Conservation (phyloP, 2,113 vertebrate genomes). For the Poicephalus meyeri region DNA sequence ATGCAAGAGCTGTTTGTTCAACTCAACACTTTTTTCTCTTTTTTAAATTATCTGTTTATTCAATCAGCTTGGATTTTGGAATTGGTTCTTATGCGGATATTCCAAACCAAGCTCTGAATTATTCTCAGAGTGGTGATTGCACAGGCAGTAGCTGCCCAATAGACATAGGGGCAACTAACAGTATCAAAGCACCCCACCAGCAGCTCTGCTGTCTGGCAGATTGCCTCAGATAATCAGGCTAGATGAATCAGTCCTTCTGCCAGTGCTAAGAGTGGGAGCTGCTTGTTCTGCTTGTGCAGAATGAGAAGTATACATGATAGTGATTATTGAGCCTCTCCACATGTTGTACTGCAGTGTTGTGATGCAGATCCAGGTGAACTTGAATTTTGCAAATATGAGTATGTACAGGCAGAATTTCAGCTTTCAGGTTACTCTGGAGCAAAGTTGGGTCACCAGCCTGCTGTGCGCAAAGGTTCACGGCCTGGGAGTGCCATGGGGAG, state of each 20-base stretch:
- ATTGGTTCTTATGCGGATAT: neutral
- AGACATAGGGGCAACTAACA: conserved; percentile 50
- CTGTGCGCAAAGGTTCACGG: neutral
- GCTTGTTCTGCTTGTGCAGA: neutral
- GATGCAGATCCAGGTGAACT: neutral
- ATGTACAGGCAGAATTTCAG: neutral
- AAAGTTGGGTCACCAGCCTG: neutral
- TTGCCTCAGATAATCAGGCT: conserved; percentile 11
- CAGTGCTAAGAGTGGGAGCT: neutral
- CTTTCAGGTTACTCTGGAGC: neutral
- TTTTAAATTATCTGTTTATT: neutral
- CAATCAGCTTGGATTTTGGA: neutral
- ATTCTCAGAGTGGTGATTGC: neutral
- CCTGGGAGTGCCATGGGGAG: neutral
- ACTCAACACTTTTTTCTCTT: neutral
- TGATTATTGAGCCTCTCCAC: fast-evolving
- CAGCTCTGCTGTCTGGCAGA: conserved; percentile 42
- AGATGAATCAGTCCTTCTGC: conserved; percentile 32
- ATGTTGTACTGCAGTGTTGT: neutral
- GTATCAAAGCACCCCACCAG: conserved; percentile 32
- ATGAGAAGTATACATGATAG: neutral
- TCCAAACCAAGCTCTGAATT: neutral
- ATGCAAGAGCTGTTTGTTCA: neutral
- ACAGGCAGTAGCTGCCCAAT: neutral
- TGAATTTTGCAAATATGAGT: neutral